Conservation (phyloP, 1,140 invertebrate species). For the Ooceraea biroi region DNA sequence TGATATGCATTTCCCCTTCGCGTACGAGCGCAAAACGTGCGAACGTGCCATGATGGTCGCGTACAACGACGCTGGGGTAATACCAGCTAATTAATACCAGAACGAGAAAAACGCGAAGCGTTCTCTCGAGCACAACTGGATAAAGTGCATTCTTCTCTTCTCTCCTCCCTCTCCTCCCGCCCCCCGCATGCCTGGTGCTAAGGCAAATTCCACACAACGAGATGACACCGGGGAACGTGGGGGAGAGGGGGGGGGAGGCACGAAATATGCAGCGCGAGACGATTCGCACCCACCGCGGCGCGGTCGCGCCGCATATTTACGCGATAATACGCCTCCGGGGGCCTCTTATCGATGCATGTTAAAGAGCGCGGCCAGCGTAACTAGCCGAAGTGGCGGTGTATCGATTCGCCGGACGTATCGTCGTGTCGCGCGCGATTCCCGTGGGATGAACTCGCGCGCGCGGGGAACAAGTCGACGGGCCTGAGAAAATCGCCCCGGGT, state of each 20-base stretch:
- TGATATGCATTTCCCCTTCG: too few species aligned
- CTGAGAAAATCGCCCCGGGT: neutral
- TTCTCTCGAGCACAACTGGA: neutral
- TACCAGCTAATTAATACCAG: conserved; percentile 2
- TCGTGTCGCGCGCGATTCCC: conserved; percentile 33
- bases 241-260: neutral
- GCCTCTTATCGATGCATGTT: conserved; percentile 41
- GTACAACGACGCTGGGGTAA: neutral
- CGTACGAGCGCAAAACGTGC: neutral
- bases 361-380: conserved; percentile 39
- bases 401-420: conserved; percentile 40
- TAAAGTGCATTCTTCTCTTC: neutral
- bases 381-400: conserved; percentile 44
- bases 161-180: conserved; percentile 34
- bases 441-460: conserved; percentile 34
- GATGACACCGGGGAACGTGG: neutral
- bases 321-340: conserved; percentile 17
- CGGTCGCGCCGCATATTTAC: conserved; percentile 8
- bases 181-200: neutral
- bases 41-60: too few species aligned
- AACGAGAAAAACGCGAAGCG: neutral
- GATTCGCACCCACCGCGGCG: neutral
- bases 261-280: neutral
- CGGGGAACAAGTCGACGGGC: neutral
- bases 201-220: neutral